Evolutionary conservation across 1,140 invertebrate species (phyloP).

Genomic region (Thalassaphorura encarpata): DNA sequence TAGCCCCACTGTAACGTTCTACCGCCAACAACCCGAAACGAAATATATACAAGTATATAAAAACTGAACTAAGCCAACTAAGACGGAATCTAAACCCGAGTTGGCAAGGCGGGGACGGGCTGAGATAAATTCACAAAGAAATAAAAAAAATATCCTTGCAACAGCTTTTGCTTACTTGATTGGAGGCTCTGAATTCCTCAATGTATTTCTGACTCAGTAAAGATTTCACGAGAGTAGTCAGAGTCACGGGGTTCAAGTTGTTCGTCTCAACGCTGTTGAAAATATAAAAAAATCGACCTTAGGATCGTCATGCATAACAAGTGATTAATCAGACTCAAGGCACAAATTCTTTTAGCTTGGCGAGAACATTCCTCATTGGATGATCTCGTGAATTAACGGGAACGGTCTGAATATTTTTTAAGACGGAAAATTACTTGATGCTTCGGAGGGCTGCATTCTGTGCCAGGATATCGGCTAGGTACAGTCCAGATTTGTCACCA

Average conservation of each 20-base stretch:
- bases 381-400: too few species aligned
- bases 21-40: background rate
- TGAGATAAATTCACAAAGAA: too few species aligned
- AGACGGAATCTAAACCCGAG: too few species aligned
- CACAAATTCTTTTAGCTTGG: too few species aligned
- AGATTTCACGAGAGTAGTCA: constrained; percentile 73
- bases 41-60: background rate
- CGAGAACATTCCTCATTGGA: too few species aligned
- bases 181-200: constrained; percentile 87
- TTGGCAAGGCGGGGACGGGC: too few species aligned
- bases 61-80: too few species aligned
- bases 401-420: background rate
- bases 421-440: constrained; percentile 55
- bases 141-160: too few species aligned
- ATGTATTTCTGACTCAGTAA: constrained; percentile 74
- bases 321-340: background rate
- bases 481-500: constrained; percentile 72
- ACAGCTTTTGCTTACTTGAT: constrained; percentile 66
- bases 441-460: constrained; percentile 77
- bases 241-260: constrained; percentile 73
- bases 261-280: constrained; percentile 85
- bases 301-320: background rate
- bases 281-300: constrained; percentile 31
- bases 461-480: constrained; percentile 71
- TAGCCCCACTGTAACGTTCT: too few species aligned